Percentiles rank a stretch among this genome's conserved stretches.
phyloP scores from a whole-genome alignment of 2,888 invertebrate species.

The Drosophila anceps region DNA sequence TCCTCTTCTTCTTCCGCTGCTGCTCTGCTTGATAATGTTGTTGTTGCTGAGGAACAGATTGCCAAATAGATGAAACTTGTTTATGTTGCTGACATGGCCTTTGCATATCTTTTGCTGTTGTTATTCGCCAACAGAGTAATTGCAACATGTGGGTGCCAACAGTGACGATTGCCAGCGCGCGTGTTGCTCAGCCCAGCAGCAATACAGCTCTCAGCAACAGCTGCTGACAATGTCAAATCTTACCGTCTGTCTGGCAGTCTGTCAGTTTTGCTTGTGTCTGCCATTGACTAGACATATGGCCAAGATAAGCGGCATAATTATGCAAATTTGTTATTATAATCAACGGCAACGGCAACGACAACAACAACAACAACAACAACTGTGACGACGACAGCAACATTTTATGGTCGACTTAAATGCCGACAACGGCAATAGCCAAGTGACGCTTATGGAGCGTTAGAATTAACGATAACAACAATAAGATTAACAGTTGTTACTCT shows the following conservation, averaged over 20 bases:
- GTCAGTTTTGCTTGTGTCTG: conserved; percentile 40
- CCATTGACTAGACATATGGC: conserved; percentile 72
- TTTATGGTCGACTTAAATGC: conserved; percentile 65
- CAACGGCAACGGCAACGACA: conserved; percentile 44
- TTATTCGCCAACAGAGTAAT: conserved; percentile 21
- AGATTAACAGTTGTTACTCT: conserved; percentile 56
- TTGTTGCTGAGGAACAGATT: not conserved
- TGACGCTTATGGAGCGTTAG: conserved; percentile 76
- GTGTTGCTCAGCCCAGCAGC: conserved; percentile 45
- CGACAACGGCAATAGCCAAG: conserved; percentile 67
- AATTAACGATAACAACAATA: conserved; percentile 58
- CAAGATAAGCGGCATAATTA: conserved; percentile 82
- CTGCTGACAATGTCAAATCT: conserved; percentile 44
- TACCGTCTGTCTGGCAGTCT: conserved; percentile 15
- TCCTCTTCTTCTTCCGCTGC: conserved; percentile 65
- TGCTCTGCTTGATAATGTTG: conserved; percentile 34
- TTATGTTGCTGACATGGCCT: conserved; percentile 51
- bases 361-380: conserved; percentile 24
- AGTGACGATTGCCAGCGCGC: conserved; percentile 46
- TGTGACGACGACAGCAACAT: conserved; percentile 56
- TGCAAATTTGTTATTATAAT: conserved; percentile 79
- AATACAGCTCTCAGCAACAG: conserved; percentile 28
- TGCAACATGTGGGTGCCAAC: conserved; percentile 50
- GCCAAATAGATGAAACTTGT: conserved; percentile 37
- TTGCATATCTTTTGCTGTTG: conserved; percentile 25